These are phyloP conservation scores for Pseudomyrmex gracilis DNA, from an alignment of 1,140 invertebrate species.

Conservation along the genomic window DNA sequence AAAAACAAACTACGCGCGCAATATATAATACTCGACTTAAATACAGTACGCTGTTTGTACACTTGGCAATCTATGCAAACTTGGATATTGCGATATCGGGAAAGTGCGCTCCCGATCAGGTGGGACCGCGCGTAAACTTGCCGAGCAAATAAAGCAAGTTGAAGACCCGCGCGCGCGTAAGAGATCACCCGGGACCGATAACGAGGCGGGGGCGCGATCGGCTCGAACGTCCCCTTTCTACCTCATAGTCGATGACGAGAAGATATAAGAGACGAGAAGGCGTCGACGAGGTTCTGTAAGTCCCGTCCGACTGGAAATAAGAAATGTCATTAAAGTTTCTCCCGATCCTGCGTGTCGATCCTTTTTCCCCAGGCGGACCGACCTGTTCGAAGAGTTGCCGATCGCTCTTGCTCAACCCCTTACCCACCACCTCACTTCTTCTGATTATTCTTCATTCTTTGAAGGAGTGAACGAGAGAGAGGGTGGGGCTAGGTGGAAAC, in stretches of 20 bases:
- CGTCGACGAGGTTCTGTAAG: conserved; percentile 23
- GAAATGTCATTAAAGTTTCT: conserved; percentile 79
- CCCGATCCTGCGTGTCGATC: conserved; percentile 72
- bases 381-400: conserved; percentile 32
- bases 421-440: conserved; percentile 21
- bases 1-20: no score
- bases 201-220: conserved; percentile 21
- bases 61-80: conserved; percentile 19
- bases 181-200: conserved; percentile 40
- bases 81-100: conserved; percentile 33
- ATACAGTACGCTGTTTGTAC: background rate
- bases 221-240: background rate
- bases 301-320: conserved; percentile 70
- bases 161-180: conserved; percentile 20
- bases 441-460: conserved; percentile 75
- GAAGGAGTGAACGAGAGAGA: background rate
- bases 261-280: conserved; percentile 32
- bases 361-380: conserved; percentile 50
- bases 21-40: no score
- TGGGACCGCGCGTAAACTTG: conserved; percentile 40
- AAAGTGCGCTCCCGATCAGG: conserved; percentile 45
- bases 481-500: background rate
- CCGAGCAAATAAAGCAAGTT: conserved; percentile 41
- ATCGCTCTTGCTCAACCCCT: conserved; percentile 38
- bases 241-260: conserved; percentile 38